Base-by-base conservation (phyloP, 2,888 invertebrate genomes). In the Hydropsyche betteni region DNA sequence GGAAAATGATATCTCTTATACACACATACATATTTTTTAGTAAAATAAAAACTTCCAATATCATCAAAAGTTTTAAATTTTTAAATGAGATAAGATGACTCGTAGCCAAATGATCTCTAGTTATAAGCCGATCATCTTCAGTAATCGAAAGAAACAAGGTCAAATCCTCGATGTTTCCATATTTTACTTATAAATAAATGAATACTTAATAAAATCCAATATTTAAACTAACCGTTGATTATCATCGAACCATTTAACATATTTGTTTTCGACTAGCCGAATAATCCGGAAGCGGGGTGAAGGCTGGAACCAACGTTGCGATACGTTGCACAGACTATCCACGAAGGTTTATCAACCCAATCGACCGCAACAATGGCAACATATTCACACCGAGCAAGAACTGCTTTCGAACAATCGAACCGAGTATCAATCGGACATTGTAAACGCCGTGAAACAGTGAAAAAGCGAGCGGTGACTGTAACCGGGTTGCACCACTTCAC, bases 311-410 rank as follows among this genome's bases (percentile, higher is more conserved):
- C 68, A 38, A 5, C 51, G 50, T 50, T 50, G 69, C 69, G 50
- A 69, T 44, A 44, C 69, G 10, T 69, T 69, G 69, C 69, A 69
- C 69, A 44, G 50, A 50, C 51, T 69, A 51, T 69, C 69, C 24
- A 16, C 69, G 69, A 69, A 69, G 44, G 69, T 69, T 69, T 50
- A 69, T 44, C 64, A 64, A 7, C 12, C 12, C 64, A 36, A 64
- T 64, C 36, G 64, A 64, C 64, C 64, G 64, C 34, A 36, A 44
- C 44, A 44, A 8, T 10, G 44, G 44, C 44, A 10, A 44, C 44
- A 44, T 8, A 8, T 44, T 44, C 1, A 44, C 44, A 44, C 3
- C 10, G 6, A 10, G 7, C 44, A 44, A 8, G 44, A 10, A 64
- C 64, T 10, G 34, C 14, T 58, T 58, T 16, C 8, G 58, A 8